Conservation (phyloP, 2,113 vertebrate species). For the Typhlomys cinereus region DNA sequence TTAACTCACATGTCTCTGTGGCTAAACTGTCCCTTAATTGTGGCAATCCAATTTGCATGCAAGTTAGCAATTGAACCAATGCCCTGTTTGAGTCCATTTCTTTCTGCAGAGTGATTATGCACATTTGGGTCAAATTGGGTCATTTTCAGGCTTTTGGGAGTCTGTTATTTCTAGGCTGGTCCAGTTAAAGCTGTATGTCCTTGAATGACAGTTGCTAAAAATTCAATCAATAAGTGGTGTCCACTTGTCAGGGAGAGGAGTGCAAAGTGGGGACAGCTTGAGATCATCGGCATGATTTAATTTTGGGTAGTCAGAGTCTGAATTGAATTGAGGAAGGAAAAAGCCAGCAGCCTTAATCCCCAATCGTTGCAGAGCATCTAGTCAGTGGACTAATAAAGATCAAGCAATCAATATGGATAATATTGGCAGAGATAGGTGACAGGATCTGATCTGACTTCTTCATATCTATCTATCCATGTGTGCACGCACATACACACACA, state of each 20-base stretch:
- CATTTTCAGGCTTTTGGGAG: neutral
- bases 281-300: slow-evolving; percentile 29
- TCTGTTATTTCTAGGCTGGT: slow-evolving; percentile 18
- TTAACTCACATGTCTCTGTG: neutral
- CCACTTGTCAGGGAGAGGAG: slow-evolving; percentile 59
- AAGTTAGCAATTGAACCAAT: neutral
- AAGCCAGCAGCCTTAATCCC: slow-evolving; percentile 58
- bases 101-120: slow-evolving; percentile 13
- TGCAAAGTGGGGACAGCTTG: neutral
- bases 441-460: slow-evolving; percentile 47
- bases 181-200: slow-evolving; percentile 37
- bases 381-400: slow-evolving; percentile 56
- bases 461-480: too few relatives aligned
- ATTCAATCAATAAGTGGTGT: slow-evolving; percentile 57
- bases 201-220: slow-evolving; percentile 57
- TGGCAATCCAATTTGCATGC: neutral
- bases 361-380: slow-evolving; percentile 44
- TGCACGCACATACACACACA: too few relatives aligned
- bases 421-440: slow-evolving; percentile 36
- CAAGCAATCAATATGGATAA: slow-evolving; percentile 51
- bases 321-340: slow-evolving; percentile 59
- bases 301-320: slow-evolving; percentile 56
- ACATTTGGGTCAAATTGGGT: slow-evolving; percentile 33
- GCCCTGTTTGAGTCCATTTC: neutral
- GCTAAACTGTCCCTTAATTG: slow-evolving; percentile 47